Evolutionary conservation across 2,113 vertebrate genomes (phyloP).

Genomic region (Chascanopsetta lugubris): DNA sequence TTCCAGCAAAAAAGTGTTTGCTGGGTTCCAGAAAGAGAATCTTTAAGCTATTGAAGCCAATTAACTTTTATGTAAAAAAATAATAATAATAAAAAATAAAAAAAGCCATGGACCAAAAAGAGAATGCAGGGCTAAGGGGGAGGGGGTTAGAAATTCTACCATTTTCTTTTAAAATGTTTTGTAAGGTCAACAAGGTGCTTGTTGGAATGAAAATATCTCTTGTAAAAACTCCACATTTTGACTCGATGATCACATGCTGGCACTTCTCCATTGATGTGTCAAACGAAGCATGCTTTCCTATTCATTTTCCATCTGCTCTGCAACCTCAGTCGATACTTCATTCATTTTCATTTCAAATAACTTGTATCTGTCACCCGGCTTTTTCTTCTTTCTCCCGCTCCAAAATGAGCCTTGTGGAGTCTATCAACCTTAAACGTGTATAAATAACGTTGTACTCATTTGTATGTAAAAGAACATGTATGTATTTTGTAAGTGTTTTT

Average conservation of each 20-base stretch:
- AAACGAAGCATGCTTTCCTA: not conserved
- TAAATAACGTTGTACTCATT: slow-evolving; percentile 37
- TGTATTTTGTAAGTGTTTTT: slow-evolving; percentile 47
- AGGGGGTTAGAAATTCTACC: not conserved
- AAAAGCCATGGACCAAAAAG: slow-evolving; percentile 32
- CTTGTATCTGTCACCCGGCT: slow-evolving; percentile 1
- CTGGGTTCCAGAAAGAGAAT: not conserved
- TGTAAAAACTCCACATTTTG: not conserved
- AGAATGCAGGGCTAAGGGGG: not conserved
- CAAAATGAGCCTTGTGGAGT: slow-evolving; percentile 5
- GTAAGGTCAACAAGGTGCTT: not conserved
- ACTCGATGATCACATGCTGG: not conserved
- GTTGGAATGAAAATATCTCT: not conserved
- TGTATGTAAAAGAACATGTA: slow-evolving; percentile 54
- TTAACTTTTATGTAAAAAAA: not conserved
- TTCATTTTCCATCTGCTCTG: slow-evolving; percentile 17
- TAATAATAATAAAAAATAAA: too few relatives aligned
- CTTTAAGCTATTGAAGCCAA: slow-evolving; percentile 1
- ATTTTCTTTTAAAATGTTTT: slow-evolving; percentile 1
- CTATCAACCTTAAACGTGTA: slow-evolving; percentile 35
- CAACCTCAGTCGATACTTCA: slow-evolving; percentile 12
- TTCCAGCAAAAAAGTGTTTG: not conserved
- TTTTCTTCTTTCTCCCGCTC: not conserved
- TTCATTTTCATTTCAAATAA: slow-evolving; percentile 10
- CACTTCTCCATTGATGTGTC: not conserved